phyloP scores from a whole-genome alignment of 2,113 vertebrate genomes.

The Vireo altiloquus region DNA sequence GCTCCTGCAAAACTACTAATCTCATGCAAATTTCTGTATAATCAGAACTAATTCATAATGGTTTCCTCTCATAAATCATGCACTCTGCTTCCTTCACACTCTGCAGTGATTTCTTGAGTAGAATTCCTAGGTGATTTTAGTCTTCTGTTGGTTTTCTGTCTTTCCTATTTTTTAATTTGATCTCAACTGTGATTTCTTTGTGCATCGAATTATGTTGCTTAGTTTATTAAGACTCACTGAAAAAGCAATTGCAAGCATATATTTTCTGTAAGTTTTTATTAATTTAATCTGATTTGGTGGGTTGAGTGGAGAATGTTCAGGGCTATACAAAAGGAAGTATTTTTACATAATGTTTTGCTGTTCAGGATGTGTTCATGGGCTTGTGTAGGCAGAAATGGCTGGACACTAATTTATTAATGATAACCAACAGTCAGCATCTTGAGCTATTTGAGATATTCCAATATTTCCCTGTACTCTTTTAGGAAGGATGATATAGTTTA shows the following conservation, averaged over 20 bases:
- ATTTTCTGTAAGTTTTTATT: background rate
- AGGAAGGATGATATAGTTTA: background rate
- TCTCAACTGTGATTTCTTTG: background rate
- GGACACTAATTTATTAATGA: background rate
- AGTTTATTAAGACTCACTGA: background rate
- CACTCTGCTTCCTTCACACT: background rate
- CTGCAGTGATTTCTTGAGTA: background rate
- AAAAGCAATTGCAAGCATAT: background rate
- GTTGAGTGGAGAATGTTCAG: background rate
- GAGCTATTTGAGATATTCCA: background rate
- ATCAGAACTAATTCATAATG: background rate
- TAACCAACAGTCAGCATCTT: background rate
- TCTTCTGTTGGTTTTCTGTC: background rate
- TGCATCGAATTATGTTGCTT: background rate
- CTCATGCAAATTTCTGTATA: background rate
- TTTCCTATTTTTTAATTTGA: background rate
- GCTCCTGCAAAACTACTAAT: background rate
- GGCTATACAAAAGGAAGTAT: background rate
- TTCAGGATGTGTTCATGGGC: background rate
- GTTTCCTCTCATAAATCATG: background rate
- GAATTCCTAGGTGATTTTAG: background rate
- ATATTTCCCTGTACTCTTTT: background rate
- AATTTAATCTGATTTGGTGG: background rate
- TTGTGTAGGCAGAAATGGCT: background rate
- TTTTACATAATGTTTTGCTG: background rate